Evolutionary conservation across 1,140 invertebrate genomes (phyloP).

Genomic region (Macrobrachium rosenbergii): DNA sequence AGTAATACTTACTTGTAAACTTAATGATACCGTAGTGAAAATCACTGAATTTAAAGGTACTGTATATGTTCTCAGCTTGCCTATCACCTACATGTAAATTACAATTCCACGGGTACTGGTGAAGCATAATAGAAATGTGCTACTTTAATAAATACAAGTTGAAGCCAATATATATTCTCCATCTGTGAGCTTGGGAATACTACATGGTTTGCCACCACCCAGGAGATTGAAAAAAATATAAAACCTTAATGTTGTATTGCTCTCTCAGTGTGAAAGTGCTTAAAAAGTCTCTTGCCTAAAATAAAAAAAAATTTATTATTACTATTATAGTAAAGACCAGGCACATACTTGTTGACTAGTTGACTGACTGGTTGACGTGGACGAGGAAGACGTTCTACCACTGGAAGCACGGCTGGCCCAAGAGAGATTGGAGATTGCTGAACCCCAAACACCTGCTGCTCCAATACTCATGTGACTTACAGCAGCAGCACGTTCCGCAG

Average conservation of each 20-base stretch:
- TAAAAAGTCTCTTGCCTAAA: too few species aligned
- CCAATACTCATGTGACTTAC: slow-evolving; percentile 68
- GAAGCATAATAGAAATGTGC: too few species aligned
- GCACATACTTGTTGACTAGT: slow-evolving; percentile 67
- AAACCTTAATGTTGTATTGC: background rate
- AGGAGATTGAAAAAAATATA: background rate
- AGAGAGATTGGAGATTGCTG: slow-evolving; percentile 73
- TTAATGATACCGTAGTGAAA: too few species aligned
- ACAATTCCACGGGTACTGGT: too few species aligned
- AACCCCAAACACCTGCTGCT: slow-evolving; percentile 75
- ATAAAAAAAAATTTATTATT: too few species aligned
- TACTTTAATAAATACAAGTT: too few species aligned
- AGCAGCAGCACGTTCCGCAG: slow-evolving; percentile 70
- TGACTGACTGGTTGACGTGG: slow-evolving; percentile 33
- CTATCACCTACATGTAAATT: background rate
- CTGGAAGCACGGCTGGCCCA: slow-evolving; percentile 71
- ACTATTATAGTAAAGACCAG: background rate
- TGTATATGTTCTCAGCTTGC: background rate
- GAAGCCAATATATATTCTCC: too few species aligned
- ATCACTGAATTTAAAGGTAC: too few species aligned
- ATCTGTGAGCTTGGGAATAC: too few species aligned
- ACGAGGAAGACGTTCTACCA: slow-evolving; percentile 21
- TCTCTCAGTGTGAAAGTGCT: too few species aligned
- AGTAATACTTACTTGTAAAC: too few species aligned
- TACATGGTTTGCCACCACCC: too few species aligned